phyloP scores from a whole-genome alignment of 2,888 invertebrate species.

The Scelioninae gen. 1 region DNA sequence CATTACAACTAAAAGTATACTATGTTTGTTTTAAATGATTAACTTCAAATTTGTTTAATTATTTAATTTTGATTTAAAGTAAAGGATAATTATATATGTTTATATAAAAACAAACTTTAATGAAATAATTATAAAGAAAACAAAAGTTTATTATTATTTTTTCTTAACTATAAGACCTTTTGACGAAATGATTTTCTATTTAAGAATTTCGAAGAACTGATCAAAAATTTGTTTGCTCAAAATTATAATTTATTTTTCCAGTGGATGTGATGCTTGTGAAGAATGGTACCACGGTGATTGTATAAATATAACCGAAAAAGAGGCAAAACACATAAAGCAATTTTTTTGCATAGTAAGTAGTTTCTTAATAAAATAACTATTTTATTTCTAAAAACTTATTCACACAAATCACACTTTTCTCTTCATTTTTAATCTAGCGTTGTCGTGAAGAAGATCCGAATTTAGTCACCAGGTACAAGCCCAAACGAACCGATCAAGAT shows the following conservation, averaged over 20 bases:
- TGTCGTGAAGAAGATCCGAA: conserved; percentile 93
- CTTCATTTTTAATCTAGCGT: conserved; percentile 81
- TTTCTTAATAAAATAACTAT: conserved; percentile 1
- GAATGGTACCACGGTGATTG: conserved; percentile 99
- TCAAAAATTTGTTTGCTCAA: not conserved
- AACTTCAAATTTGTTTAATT: too few species aligned
- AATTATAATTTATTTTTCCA: conserved; percentile 80
- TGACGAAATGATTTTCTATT: too few species aligned
- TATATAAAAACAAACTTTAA: too few species aligned
- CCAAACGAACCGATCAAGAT: conserved; percentile 79
- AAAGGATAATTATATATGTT: too few species aligned
- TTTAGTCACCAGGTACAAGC: conserved; percentile 85
- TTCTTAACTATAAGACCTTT: too few species aligned
- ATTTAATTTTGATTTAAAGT: too few species aligned
- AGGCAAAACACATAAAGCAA: conserved; percentile 96
- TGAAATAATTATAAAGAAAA: too few species aligned
- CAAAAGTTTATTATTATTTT: too few species aligned
- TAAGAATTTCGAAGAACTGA: too few species aligned
- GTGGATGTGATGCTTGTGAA: conserved; percentile 98
- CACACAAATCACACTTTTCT: too few species aligned
- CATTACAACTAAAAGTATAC: too few species aligned
- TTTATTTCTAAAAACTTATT: not conserved
- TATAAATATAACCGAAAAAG: conserved; percentile 96
- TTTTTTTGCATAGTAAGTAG: conserved; percentile 91
- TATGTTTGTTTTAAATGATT: too few species aligned